A percentile compares a stretch with the other conserved stretches of the same genome.
phyloP scores from a whole-genome alignment of 2,113 vertebrate species.

The Perccottus glenii region DNA sequence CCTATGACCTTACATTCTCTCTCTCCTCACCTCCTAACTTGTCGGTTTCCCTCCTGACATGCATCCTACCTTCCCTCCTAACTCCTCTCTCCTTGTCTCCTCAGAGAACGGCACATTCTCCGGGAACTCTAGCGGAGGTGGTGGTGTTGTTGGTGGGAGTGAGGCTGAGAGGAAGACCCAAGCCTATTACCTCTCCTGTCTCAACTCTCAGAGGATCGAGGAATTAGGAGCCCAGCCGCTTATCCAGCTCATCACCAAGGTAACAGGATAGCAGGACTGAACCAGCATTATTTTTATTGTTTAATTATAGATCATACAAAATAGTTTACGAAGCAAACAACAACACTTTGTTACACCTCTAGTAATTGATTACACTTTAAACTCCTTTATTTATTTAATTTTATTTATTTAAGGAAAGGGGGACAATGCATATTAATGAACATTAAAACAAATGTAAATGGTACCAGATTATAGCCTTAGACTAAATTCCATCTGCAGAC shows the following conservation, averaged over 20 bases:
- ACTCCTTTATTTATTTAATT: too few species aligned
- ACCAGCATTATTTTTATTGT: neutral
- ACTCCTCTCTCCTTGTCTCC: neutral
- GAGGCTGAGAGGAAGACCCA: conserved; percentile 95
- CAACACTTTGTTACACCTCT: too few species aligned
- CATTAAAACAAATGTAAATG: too few species aligned
- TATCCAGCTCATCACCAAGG: conserved; percentile 91
- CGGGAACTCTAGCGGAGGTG: conserved; percentile 67
- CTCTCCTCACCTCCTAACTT: neutral
- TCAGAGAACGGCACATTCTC: conserved; percentile 94
- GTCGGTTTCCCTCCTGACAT: neutral
- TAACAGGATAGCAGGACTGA: conserved; percentile 36
- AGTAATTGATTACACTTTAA: too few species aligned
- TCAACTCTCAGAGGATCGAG: conserved; percentile 90
- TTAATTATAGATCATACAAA: too few species aligned
- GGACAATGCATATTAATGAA: too few species aligned
- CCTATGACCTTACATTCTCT: neutral
- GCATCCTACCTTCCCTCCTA: neutral
- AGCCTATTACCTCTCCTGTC: conserved; percentile 94
- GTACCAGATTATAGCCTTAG: too few species aligned
- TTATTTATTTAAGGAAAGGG: too few species aligned
- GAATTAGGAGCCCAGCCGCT: conserved; percentile 92
- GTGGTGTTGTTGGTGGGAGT: conserved; percentile 67
- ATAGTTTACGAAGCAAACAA: too few species aligned
- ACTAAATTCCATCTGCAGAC: too few species aligned